Evolutionary conservation across 2,888 invertebrate species (phyloP).

Genomic region (Hesperia comma): DNA sequence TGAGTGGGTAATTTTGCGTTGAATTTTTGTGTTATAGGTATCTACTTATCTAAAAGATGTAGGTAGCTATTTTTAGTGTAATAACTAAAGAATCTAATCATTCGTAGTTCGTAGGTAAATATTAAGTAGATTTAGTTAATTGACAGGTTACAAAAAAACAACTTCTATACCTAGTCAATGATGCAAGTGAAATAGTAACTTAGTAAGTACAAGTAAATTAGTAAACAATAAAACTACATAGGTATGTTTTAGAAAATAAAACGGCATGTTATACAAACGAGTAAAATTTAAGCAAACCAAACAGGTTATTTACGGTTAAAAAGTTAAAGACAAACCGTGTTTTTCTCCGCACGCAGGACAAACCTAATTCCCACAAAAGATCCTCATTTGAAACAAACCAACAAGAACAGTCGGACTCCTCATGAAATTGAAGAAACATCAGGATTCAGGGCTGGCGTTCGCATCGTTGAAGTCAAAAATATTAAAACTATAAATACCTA

Average conservation of each 20-base stretch:
- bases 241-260: not conserved
- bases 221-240: not conserved
- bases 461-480: not conserved
- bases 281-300: not conserved
- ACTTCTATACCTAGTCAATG: no score
- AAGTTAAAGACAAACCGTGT: not conserved
- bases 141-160: no score
- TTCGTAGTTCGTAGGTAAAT: no score
- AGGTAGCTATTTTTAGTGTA: no score
- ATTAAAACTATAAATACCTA: no score
- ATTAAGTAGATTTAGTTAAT: no score
- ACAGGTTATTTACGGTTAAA: not conserved
- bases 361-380: conserved; percentile 53
- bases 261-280: not conserved
- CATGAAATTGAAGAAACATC: conserved; percentile 21
- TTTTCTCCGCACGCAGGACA: not conserved
- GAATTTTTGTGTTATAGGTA: no score
- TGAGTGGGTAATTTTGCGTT: not conserved
- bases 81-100: no score
- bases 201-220: no score
- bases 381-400: conserved; percentile 48
- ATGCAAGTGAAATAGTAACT: no score
- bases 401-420: conserved; percentile 8
- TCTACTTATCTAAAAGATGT: no score
- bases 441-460: conserved; percentile 4